These are phyloP conservation scores for Athene cunicularia DNA, from an alignment of 2,113 vertebrate species.

Conservation along the genomic window DNA sequence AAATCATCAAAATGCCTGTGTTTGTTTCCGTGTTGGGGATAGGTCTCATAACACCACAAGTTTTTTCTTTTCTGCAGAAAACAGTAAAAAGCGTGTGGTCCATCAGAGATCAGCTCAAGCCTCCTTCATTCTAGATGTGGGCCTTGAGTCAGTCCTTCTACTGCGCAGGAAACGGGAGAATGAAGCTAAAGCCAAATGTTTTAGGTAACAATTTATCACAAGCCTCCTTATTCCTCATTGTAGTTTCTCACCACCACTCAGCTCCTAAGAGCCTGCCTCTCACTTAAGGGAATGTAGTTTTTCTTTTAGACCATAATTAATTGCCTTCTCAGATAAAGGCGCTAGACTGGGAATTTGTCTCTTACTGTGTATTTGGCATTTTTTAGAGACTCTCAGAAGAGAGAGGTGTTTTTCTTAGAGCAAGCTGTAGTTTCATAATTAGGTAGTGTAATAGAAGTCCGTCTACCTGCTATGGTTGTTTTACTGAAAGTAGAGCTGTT, in stretches of 20 bases:
- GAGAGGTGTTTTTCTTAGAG: neutral
- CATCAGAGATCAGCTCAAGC: neutral
- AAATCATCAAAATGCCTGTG: neutral
- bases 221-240: neutral
- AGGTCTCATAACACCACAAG: accelerated
- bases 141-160: neutral
- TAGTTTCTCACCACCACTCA: neutral
- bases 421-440: neutral
- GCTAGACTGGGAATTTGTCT: neutral
- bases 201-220: neutral
- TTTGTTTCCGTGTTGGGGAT: neutral
- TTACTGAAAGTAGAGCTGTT: neutral
- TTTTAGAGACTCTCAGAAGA: neutral
- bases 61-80: neutral
- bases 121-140: neutral
- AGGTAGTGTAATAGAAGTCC: neutral
- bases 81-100: neutral
- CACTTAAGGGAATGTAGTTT: neutral
- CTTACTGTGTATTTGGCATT: neutral
- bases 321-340: neutral
- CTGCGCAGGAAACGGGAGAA: neutral
- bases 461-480: neutral
- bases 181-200: neutral
- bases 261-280: neutral
- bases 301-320: neutral